Conservation (phyloP, 35 echinoderm and acorn worm species). For the Patiria miniata region DNA sequence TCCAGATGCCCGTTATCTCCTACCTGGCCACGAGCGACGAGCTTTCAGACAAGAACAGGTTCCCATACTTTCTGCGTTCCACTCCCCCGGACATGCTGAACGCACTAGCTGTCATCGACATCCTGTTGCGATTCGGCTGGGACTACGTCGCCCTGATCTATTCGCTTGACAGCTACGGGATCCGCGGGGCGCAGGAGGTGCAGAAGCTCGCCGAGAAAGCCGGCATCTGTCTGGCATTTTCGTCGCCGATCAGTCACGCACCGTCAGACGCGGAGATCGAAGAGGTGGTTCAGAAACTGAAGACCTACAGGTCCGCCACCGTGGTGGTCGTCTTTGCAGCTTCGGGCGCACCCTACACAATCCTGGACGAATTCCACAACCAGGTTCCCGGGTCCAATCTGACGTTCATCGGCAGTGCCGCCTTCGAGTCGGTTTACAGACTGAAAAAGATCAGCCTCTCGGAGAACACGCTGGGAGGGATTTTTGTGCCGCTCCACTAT, state of each 20-base stretch:
- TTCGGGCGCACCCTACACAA: background rate
- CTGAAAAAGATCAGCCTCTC: background rate
- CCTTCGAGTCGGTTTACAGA: background rate
- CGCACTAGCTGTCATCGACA: slow-evolving; percentile 28
- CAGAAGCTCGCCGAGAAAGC: slow-evolving; percentile 9
- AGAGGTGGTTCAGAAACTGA: slow-evolving; percentile 15
- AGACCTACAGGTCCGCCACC: slow-evolving; percentile 1
- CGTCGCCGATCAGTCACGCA: background rate
- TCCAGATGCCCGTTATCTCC: slow-evolving; percentile 16
- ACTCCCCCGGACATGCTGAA: slow-evolving; percentile 26
- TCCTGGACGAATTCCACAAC: background rate
- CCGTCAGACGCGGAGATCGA: slow-evolving; percentile 6
- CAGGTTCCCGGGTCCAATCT: background rate
- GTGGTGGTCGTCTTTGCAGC: slow-evolving; percentile 26
- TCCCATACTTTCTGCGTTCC: slow-evolving; percentile 33
- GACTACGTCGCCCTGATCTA: slow-evolving; percentile 42
- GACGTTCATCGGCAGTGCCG: slow-evolving; percentile 30
- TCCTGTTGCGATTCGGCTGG: slow-evolving; percentile 34
- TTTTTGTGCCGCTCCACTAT: slow-evolving; percentile 5
- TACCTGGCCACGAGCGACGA: slow-evolving; percentile 36
- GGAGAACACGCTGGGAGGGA: background rate
- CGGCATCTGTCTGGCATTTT: slow-evolving; percentile 42
- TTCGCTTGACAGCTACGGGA: slow-evolving; percentile 39
- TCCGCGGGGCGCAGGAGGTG: slow-evolving; percentile 5
- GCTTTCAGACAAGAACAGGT: slow-evolving; percentile 6